Evolutionary conservation across 2,888 invertebrate species (phyloP), one percentile per base, ranked within the genome.

Genomic region (Halictus ligatus): DNA sequence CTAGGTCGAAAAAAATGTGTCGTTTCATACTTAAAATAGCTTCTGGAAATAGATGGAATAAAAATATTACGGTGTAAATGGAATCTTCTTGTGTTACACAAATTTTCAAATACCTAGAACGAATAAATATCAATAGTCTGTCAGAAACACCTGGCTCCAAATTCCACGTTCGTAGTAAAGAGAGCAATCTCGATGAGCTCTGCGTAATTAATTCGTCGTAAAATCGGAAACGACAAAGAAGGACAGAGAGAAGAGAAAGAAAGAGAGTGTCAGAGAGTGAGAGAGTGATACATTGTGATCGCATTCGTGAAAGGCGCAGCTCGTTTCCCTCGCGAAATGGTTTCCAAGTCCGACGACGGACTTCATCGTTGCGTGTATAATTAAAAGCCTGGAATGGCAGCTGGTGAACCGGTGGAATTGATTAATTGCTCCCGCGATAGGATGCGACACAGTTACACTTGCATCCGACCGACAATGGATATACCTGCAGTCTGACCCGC

Each of bases 401-500:
- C 21, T 67, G 29, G 15, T 64, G 1, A 1, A 60, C 48, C 46
- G 71, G n/a, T 54, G 74, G 69, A 77, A 74, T 80, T 83, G 83
- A 83, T 80, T 83, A 85, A 85, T 83, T 80, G 60, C 48, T 35
- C 75, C 18, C 15, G 54, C 60, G 64, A 78, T 48, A 75, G 76
- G 58, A 75, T 67, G 67, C 48, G 80, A 84, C 81, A 58, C 46
- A 46, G 75, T 75, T 84, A 78, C 85, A 60, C 78, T 77, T 80
- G 78, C 64, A 75, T 50, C 69, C 21, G 46, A 64, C 60, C 80
- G 35, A 64, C 50, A 48, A 3, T 50, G 72, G 46, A 75, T 84
- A 80, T 78, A 84, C 21, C 54, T 48, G 75, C n/a, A 69, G 77
- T 77, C 60, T 77, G 77, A 71, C 75, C 74, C 46, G 75, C 15